Base-by-base conservation (phyloP, 2,113 vertebrate species). In the Microcebus murinus region DNA sequence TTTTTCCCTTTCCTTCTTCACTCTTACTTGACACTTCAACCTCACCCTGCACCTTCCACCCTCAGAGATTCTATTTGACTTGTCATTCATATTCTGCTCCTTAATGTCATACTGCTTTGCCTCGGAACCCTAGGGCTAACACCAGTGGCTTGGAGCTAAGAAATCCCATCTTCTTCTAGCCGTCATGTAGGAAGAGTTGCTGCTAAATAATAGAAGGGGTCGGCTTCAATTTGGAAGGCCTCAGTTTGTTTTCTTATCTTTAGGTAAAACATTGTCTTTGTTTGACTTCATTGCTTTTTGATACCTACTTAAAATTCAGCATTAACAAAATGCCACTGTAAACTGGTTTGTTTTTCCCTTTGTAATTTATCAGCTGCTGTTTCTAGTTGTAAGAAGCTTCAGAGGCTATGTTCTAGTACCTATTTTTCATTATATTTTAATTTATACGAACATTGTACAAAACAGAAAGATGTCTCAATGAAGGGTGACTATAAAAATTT, bases 361-460 rank as follows among this genome's bases (percentile, higher is more conserved):
- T 82, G 15, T 45, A 94, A 92, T 67, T 92, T 55, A 57, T 85
- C 42, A 91, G 52, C 63, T 27, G 42, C 39, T 83, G 23, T 48
- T 91, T 97, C 73, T 70, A 74, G 50, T 42, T 34, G 2, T 31
- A 61, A 45, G 39, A 52, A 15, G 55, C 27, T 45, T 67, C 45
- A 63, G 4, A 1, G 20, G 31, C 67, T 84, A 80, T 31, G 39
- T 36, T 87, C 42, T 36, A 74, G 12, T 83, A 74, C 52, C 4
- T 73, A 84, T 80, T 79, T 90, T 50, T 70, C 68, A 80, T 71
- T 87, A 55, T 50, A 57, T 87, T 94, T 94, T 93, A 91, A 87
- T 83, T 61, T 90, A 83, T 42, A 80, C 4, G 50, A 92, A 71
- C 23, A 39, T 39, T 73, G 23, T 23, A 48, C 71, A 84, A 94